Base-by-base conservation (phyloP, 2,797 vertebrate species). In the Crocodylus rhombifer region DNA sequence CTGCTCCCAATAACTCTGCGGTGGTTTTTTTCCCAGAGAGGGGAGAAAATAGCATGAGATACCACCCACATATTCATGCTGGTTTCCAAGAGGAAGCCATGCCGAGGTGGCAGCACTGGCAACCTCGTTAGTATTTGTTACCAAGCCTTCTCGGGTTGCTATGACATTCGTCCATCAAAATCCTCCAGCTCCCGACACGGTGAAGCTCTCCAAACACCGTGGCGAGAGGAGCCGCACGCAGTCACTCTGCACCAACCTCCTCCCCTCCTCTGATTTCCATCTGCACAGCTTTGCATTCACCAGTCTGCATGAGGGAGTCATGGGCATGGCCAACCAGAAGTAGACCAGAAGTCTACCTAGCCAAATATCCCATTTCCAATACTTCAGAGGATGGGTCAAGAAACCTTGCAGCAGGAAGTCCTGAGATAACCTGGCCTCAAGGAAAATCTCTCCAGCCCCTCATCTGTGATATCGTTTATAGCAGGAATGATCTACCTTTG, bases 11-110 rank as follows among this genome's bases (percentile, higher is more conserved):
- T 51, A 60, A 2, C 78, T 88, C 82, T 79, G 5, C 11, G 25
- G 78, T 60, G 69, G 89, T 73, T 80, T 85, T 60, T 86, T 51
- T 51, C 42, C 69, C 75, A 75, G 87, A 88, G 82, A 77, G 23
- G 18, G 69, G 61, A 88, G 65, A 92, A 92, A 93, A 80, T 4
- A 88, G 61, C 61, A 71, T 71, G n/a, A 57, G 64, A 13, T 2
- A 1, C 87, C 85, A 84, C 92, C 87, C 92, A 92, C 87, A 15
- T n/a, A 83, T 69, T 76, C 67, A 60, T 81, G 36, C 79, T 93
- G 42, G 25, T 82, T 80, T 90, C 71, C 78, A 42, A 80, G 42
- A 90, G 64, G 65, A 90, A 92, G 56, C 26, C 1, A 1, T 69
- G 78, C 33, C 79, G 69, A 84, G 84, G 81, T 56, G 69, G 89